phyloP scores from a whole-genome alignment of 2,113 vertebrate species.

The Hippocampus comes region DNA sequence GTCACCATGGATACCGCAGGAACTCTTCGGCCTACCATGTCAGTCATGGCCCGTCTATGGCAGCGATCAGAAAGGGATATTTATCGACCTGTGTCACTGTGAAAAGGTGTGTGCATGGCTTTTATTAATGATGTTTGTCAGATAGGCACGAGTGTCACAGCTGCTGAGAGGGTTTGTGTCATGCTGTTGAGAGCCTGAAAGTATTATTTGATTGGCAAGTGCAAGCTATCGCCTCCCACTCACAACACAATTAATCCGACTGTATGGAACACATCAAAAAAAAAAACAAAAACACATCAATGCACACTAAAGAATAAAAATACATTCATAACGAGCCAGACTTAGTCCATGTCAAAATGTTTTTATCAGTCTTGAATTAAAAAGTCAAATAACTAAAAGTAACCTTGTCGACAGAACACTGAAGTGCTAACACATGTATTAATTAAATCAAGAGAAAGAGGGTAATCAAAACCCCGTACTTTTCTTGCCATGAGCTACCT shows the following conservation, averaged over 20 bases:
- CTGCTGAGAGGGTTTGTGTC: conserved; percentile 49
- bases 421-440: conserved; percentile 39
- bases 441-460: conserved; percentile 27
- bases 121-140: conserved; percentile 46
- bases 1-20: conserved; percentile 67
- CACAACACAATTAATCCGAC: conserved; percentile 59
- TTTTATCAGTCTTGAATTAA: conserved; percentile 27
- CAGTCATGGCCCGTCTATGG: conserved; percentile 66
- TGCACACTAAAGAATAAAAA: conserved; percentile 10
- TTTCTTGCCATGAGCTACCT: conserved; percentile 43
- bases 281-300: conserved; percentile 18
- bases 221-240: conserved; percentile 53
- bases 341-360: conserved; percentile 29
- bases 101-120: conserved; percentile 23
- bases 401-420: conserved; percentile 44
- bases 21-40: conserved; percentile 64
- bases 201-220: conserved; percentile 63
- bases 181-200: conserved; percentile 59
- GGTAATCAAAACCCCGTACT: conserved; percentile 14
- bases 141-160: conserved; percentile 51
- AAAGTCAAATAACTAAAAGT: conserved; percentile 41
- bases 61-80: conserved; percentile 64
- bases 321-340: conserved; percentile 19
- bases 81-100: conserved; percentile 55
- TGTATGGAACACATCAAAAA: conserved; percentile 24